Evolutionary conservation across 2,797 vertebrate species (phyloP).

Genomic region (Nyctibius grandis): DNA sequence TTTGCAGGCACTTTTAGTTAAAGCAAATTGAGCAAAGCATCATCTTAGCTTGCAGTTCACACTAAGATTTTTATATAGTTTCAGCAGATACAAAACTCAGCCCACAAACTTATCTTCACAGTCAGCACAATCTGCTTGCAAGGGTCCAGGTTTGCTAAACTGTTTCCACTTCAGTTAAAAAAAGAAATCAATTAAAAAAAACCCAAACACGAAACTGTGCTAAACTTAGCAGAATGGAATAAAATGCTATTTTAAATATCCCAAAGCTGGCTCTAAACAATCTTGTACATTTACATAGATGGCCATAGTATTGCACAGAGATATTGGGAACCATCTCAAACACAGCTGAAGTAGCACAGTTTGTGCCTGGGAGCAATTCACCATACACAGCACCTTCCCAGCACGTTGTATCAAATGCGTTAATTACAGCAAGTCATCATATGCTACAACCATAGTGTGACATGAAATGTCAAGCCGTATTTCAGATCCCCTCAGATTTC

Average conservation of each 20-base stretch:
- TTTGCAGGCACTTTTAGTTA: slow-evolving; percentile 23
- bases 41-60: slow-evolving; percentile 10
- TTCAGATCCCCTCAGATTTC: neutral
- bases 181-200: neutral
- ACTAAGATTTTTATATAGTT: slow-evolving; percentile 3
- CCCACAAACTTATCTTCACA: neutral
- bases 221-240: neutral
- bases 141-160: neutral
- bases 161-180: neutral
- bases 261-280: neutral
- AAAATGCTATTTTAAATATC: neutral
- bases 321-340: neutral
- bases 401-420: fast-evolving
- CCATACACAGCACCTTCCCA: neutral
- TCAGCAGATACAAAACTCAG: slow-evolving; percentile 38
- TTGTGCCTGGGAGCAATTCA: neutral
- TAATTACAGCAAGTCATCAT: neutral
- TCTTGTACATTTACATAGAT: neutral
- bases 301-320: neutral
- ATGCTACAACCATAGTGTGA: neutral
- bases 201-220: neutral
- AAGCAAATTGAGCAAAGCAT: slow-evolving; percentile 7
- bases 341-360: neutral
- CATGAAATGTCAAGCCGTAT: fast-evolving
- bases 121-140: slow-evolving; percentile 46